phyloP scores from a whole-genome alignment of 2,113 vertebrate species.

The Aix galericulata region DNA sequence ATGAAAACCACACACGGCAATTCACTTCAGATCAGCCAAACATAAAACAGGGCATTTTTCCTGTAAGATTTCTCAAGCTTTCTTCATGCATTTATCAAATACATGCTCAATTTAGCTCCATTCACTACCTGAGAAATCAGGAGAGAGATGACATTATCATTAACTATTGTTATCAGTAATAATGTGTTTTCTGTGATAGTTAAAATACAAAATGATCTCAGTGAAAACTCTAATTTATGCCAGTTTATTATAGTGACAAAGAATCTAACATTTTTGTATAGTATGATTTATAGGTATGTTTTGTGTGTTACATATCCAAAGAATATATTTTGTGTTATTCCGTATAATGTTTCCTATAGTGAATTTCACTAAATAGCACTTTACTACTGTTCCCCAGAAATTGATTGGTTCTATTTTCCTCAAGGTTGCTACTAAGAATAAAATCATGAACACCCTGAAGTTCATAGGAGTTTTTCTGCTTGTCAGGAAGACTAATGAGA shows the following conservation, averaged over 20 bases:
- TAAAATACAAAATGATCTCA: neutral
- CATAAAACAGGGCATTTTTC: neutral
- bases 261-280: neutral
- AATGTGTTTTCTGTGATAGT: neutral
- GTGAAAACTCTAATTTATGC: neutral
- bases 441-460: neutral
- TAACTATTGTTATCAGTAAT: neutral
- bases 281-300: neutral
- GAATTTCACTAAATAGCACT: neutral
- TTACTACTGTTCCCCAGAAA: neutral
- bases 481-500: neutral
- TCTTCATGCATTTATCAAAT: neutral
- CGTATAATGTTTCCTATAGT: neutral
- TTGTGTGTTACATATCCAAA: neutral
- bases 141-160: neutral
- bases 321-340: neutral
- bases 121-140: neutral
- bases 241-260: neutral
- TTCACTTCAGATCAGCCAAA: neutral
- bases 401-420: neutral
- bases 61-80: neutral
- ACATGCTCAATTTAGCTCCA: neutral
- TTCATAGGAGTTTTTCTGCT: neutral
- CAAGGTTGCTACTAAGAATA: neutral
- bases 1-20: neutral